Evolutionary conservation across 1,140 invertebrate genomes (phyloP).

Genomic region (honey bee (Apis mellifera)): DNA sequence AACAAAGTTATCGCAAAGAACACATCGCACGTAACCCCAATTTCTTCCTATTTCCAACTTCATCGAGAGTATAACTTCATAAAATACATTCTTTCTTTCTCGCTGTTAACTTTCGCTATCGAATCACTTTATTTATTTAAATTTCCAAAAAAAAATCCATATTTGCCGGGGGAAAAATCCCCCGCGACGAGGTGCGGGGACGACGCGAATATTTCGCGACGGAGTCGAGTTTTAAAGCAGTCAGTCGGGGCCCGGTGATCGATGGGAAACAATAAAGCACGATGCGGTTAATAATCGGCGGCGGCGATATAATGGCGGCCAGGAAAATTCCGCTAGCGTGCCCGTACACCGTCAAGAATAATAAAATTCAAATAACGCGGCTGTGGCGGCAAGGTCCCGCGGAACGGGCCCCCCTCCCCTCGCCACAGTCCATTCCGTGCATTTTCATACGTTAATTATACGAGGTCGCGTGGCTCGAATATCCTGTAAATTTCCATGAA

Average conservation of each 20-base stretch:
- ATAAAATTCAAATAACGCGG: slow-evolving; percentile 18
- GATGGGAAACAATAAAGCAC: slow-evolving; percentile 17
- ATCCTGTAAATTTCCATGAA: slow-evolving; percentile 4
- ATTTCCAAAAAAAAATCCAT: too few species aligned
- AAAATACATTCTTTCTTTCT: too few species aligned
- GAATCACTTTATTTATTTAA: too few species aligned
- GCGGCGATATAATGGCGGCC: background rate
- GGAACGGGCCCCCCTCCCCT: background rate
- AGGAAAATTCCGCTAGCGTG: slow-evolving; percentile 11
- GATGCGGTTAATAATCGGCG: slow-evolving; percentile 19
- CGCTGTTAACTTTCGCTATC: too few species aligned
- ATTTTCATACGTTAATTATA: slow-evolving; percentile 21
- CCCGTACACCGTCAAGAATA: slow-evolving; percentile 6
- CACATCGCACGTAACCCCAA: too few species aligned
- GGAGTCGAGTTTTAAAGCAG: background rate
- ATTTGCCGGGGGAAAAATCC: too few species aligned
- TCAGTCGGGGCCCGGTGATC: background rate
- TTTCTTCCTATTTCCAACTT: too few species aligned
- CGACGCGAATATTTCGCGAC: too few species aligned
- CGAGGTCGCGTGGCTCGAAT: background rate
- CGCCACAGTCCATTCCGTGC: background rate
- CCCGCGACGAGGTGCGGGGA: too few species aligned
- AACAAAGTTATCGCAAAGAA: too few species aligned
- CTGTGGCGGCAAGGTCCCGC: background rate
- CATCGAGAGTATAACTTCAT: too few species aligned